Conservation (phyloP, 2,797 vertebrate genomes). For the Luscinia megarhynchos region DNA sequence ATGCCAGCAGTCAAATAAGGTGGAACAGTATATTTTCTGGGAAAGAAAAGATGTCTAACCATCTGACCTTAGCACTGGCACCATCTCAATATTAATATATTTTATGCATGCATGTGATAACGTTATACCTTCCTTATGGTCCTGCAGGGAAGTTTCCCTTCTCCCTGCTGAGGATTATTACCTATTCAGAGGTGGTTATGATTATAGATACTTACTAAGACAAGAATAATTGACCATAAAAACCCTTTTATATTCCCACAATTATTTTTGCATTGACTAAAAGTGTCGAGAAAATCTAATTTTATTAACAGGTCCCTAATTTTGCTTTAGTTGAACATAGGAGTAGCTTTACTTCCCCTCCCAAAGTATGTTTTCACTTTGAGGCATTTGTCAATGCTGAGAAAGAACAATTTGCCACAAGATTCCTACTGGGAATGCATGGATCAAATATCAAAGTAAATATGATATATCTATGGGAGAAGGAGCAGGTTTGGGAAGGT, state of each 20-base stretch:
- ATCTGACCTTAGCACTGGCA: constrained; percentile 76
- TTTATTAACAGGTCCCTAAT: constrained; percentile 80
- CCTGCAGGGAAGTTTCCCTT: constrained; percentile 77
- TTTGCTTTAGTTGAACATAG: constrained; percentile 75
- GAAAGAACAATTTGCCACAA: constrained; percentile 74
- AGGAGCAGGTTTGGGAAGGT: constrained; percentile 7
- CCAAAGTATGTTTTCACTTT: constrained; percentile 68
- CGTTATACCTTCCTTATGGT: constrained; percentile 78
- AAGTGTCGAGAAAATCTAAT: constrained; percentile 79
- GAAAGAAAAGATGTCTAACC: constrained; percentile 66
- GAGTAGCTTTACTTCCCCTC: constrained; percentile 13
- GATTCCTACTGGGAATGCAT: constrained; percentile 45
- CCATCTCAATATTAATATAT: constrained; percentile 80
- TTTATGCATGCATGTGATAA: constrained; percentile 79
- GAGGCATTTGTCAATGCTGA: constrained; percentile 55
- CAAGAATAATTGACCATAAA: constrained; percentile 87
- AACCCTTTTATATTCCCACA: constrained; percentile 83
- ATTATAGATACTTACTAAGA: constrained; percentile 84
- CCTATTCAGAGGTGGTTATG: constrained; percentile 76
- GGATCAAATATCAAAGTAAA: constrained; percentile 75
- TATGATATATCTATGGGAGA: constrained; percentile 40
- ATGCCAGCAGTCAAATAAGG: constrained; percentile 77
- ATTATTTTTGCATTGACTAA: constrained; percentile 88
- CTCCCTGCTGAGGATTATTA: constrained; percentile 77
- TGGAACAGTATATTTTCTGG: constrained; percentile 66